phyloP scores from a whole-genome alignment of 2,797 vertebrate genomes.

The Scolopax bukidnonensis region DNA sequence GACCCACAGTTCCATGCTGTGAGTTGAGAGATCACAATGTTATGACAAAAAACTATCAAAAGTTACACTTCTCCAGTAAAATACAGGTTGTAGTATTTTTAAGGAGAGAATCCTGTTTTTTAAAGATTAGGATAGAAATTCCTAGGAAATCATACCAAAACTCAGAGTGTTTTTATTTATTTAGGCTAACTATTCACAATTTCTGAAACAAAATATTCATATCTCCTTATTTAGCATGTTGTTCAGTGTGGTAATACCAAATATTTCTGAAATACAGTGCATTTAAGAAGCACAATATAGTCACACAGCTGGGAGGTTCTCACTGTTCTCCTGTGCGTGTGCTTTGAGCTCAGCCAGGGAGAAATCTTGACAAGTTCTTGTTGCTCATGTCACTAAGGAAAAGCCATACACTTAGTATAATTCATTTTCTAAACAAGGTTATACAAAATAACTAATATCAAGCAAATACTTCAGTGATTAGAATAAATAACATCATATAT shows the following conservation, averaged over 20 bases:
- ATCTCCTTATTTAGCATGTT: neutral
- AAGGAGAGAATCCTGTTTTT: neutral
- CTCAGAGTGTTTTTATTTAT: neutral
- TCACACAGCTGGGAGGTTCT: neutral
- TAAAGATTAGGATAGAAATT: neutral
- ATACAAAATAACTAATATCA: neutral
- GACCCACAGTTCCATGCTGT: neutral
- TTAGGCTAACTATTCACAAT: neutral
- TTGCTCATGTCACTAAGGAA: neutral
- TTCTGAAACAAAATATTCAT: neutral
- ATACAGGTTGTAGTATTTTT: neutral
- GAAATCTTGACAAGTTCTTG: neutral
- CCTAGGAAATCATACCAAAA: neutral
- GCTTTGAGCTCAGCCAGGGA: neutral
- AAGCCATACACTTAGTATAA: neutral
- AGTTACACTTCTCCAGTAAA: neutral
- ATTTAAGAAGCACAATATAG: rapidly evolving
- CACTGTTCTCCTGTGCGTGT: neutral
- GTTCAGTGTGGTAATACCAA: neutral
- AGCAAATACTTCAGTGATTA: neutral
- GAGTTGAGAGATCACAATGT: neutral
- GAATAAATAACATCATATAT: neutral
- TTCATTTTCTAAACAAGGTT: neutral
- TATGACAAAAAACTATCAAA: neutral
- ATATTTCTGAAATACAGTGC: rapidly evolving